These are phyloP conservation scores for Metalampra italica DNA, from an alignment of 2,888 invertebrate species.

Conservation along the genomic window DNA sequence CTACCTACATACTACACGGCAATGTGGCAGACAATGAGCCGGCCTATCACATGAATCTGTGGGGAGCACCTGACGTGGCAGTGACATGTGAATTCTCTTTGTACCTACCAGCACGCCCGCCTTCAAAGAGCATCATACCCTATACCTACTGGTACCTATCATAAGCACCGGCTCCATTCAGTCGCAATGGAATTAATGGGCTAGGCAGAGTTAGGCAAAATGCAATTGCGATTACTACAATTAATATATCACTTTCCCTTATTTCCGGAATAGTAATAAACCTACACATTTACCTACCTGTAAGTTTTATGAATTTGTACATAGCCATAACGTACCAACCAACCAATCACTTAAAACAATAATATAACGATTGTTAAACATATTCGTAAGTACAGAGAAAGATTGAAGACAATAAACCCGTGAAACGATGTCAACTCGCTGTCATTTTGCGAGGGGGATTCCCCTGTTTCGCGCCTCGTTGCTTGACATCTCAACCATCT, in stretches of 20 bases:
- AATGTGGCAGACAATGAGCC: slow-evolving; percentile 29
- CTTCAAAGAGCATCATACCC: background rate
- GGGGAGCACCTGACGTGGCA: slow-evolving; percentile 32
- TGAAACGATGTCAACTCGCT: slow-evolving; percentile 28
- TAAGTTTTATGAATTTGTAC: too few relatives aligned
- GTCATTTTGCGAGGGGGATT: slow-evolving; percentile 22
- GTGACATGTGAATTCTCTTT: slow-evolving; percentile 34
- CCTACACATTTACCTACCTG: too few relatives aligned
- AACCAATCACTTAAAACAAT: slow-evolving; percentile 10
- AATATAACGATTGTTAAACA: slow-evolving; percentile 13
- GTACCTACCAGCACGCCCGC: slow-evolving; percentile 12
- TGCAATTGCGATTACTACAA: too few relatives aligned
- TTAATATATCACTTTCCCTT: slow-evolving; percentile 10
- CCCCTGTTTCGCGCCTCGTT: slow-evolving; percentile 9
- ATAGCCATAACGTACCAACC: too few relatives aligned
- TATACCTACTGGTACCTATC: background rate
- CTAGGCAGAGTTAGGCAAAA: too few relatives aligned
- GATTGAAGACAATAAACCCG: slow-evolving; percentile 35
- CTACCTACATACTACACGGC: slow-evolving; percentile 15
- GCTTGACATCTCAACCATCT: slow-evolving; percentile 4
- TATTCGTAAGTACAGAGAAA: slow-evolving; percentile 4
- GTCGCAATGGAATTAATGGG: too few relatives aligned
- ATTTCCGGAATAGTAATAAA: too few relatives aligned
- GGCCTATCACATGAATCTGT: slow-evolving; percentile 33
- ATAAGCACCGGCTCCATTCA: background rate